Evolutionary conservation across 2,888 invertebrate genomes (phyloP).

Genomic region (Hemicrepidius hirtus): DNA sequence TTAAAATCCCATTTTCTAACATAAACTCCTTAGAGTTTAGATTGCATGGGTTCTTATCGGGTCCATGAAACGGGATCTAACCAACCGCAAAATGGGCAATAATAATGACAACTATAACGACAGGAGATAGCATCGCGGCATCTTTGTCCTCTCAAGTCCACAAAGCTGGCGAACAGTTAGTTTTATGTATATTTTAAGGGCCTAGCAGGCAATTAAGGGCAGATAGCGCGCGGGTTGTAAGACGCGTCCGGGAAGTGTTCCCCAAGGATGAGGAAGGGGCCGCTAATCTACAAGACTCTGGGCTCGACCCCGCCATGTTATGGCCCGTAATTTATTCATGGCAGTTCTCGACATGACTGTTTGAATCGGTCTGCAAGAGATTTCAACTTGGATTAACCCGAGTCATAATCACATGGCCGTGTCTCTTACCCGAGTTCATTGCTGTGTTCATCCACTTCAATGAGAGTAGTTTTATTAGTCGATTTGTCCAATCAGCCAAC

Average conservation of each 20-base stretch:
- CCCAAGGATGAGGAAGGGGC: conserved; percentile 65
- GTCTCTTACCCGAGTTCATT: conserved; percentile 52
- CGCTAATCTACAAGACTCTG: conserved; percentile 68
- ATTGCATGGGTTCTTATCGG: conserved; percentile 44
- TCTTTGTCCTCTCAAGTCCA: conserved; percentile 62
- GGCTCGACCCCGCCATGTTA: conserved; percentile 64
- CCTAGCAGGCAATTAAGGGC: conserved; percentile 61
- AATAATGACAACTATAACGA: conserved; percentile 59
- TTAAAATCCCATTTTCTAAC: conserved; percentile 41
- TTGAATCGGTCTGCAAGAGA: conserved; percentile 70
- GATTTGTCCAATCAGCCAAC: conserved; percentile 50
- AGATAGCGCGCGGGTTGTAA: conserved; percentile 64
- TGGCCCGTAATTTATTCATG: conserved; percentile 70
- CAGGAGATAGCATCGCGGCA: conserved; percentile 60
- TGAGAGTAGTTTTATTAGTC: conserved; percentile 51
- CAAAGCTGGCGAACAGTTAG: conserved; percentile 66
- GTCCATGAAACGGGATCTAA: conserved; percentile 41
- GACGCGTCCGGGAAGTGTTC: conserved; percentile 69
- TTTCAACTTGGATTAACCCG: conserved; percentile 70
- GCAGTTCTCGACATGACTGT: conserved; percentile 69
- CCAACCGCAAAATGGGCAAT: conserved; percentile 56
- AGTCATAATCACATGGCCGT: conserved; percentile 67
- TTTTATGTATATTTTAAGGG: conserved; percentile 67
- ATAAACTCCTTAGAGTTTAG: conserved; percentile 46
- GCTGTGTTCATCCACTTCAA: conserved; percentile 53